phyloP scores from a whole-genome alignment of 2,113 vertebrate species.

The Saccopteryx leptura region DNA sequence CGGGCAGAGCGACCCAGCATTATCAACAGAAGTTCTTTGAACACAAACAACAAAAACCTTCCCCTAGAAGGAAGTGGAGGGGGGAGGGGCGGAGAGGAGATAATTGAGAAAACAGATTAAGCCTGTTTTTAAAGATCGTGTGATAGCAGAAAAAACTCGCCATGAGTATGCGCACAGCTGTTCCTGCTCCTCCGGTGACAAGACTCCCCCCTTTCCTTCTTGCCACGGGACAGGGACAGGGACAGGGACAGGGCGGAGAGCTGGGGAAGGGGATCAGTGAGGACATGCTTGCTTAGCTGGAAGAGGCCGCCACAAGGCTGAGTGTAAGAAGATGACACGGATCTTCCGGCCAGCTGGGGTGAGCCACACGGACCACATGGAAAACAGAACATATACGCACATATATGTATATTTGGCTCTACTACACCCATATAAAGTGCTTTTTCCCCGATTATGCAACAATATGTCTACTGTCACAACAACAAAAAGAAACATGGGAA shows the following conservation, averaged over 20 bases:
- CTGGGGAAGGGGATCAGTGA: no score
- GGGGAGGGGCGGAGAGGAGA: neutral
- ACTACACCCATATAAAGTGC: neutral
- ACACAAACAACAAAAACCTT: neutral
- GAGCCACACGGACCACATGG: neutral
- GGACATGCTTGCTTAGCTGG: neutral
- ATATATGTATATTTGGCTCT: neutral
- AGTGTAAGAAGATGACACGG: neutral
- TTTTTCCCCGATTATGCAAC: neutral
- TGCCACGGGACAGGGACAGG: no score
- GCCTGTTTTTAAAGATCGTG: neutral
- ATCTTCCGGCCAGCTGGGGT: neutral
- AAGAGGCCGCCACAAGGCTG: neutral
- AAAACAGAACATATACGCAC: neutral
- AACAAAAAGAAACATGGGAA: neutral
- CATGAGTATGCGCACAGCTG: neutral
- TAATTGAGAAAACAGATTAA: neutral
- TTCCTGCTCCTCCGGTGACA: neutral
- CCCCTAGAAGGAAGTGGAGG: neutral
- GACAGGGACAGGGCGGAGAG: no score
- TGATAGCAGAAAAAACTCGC: neutral
- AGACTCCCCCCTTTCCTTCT: neutral
- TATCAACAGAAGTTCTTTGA: neutral
- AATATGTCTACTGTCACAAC: neutral
- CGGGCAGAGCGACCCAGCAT: neutral